phyloP scores from a whole-genome alignment of 2,888 invertebrate genomes.

The Globia sparganii region DNA sequence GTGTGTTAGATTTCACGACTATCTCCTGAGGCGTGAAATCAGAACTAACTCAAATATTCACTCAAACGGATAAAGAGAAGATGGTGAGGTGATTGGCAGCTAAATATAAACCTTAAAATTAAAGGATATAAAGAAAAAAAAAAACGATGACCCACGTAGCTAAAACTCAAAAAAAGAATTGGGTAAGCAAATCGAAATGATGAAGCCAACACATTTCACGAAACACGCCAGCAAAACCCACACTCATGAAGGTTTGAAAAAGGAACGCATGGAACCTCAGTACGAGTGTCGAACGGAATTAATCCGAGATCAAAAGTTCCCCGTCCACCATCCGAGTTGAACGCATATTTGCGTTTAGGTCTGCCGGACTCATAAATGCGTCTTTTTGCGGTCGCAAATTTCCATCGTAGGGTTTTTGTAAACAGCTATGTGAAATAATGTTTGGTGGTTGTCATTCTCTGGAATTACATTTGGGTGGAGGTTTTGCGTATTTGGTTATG shows the following conservation, averaged over 20 bases:
- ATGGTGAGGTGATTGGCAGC: not conserved
- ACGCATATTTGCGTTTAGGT: constrained; percentile 71
- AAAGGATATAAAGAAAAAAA: not conserved
- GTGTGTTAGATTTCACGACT: constrained; percentile 30
- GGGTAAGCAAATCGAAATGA: constrained; percentile 9
- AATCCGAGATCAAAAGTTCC: constrained; percentile 76
- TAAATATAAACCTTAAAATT: not conserved
- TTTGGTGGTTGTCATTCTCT: constrained; percentile 7
- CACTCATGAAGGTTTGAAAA: constrained; percentile 35
- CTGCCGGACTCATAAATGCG: constrained; percentile 62
- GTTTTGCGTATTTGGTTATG: not conserved
- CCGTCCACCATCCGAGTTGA: constrained; percentile 54
- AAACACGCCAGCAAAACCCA: constrained; percentile 15
- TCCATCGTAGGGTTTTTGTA: constrained; percentile 38
- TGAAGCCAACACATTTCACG: constrained; percentile 9
- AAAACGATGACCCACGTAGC: not conserved
- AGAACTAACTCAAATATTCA: constrained; percentile 20
- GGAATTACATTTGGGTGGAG: constrained; percentile 9
- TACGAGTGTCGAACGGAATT: constrained; percentile 66
- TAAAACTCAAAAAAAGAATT: constrained; percentile 6
- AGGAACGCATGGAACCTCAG: constrained; percentile 31
- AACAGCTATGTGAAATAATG: constrained; percentile 50
- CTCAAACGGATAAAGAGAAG: constrained; percentile 6
- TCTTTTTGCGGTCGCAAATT: constrained; percentile 61
- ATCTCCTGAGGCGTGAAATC: constrained; percentile 27